phyloP scores from a whole-genome alignment of 2,888 invertebrate species.

The Agrochola circellaris region DNA sequence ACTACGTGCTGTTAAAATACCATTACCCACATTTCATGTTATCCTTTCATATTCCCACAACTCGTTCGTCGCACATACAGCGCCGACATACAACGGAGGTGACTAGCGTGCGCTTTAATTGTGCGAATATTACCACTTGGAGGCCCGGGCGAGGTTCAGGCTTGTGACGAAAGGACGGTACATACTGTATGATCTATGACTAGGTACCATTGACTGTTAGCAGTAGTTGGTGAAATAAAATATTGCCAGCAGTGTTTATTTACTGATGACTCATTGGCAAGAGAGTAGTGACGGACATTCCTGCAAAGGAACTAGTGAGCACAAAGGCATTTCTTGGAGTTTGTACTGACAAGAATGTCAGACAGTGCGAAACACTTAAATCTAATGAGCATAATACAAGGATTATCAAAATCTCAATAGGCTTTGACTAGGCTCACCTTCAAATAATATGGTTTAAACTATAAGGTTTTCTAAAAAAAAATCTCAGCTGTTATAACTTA shows the following conservation, averaged over 20 bases:
- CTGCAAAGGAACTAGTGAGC: too few relatives aligned
- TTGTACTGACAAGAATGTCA: background rate
- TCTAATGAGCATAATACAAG: background rate
- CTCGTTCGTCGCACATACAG: slow-evolving; percentile 15
- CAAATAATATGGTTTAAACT: background rate
- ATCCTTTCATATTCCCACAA: slow-evolving; percentile 22
- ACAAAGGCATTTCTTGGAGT: background rate
- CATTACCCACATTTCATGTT: slow-evolving; percentile 9
- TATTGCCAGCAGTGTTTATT: too few relatives aligned
- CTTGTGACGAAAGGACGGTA: slow-evolving; percentile 29
- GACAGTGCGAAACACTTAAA: background rate
- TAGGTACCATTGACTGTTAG: background rate
- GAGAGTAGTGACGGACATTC: background rate
- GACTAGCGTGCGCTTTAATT: slow-evolving; percentile 67
- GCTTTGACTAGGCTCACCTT: background rate
- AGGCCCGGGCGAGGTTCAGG: slow-evolving; percentile 42
- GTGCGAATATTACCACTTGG: slow-evolving; percentile 76
- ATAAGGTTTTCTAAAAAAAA: background rate
- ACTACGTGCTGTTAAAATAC: background rate
- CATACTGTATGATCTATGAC: slow-evolving; percentile 1
- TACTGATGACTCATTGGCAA: background rate
- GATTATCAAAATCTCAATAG: background rate
- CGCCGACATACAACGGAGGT: slow-evolving; percentile 23
- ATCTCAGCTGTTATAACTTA: background rate
- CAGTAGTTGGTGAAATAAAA: background rate